Conservation (phyloP, 2,888 invertebrate genomes). For the Cabera pusaria region DNA sequence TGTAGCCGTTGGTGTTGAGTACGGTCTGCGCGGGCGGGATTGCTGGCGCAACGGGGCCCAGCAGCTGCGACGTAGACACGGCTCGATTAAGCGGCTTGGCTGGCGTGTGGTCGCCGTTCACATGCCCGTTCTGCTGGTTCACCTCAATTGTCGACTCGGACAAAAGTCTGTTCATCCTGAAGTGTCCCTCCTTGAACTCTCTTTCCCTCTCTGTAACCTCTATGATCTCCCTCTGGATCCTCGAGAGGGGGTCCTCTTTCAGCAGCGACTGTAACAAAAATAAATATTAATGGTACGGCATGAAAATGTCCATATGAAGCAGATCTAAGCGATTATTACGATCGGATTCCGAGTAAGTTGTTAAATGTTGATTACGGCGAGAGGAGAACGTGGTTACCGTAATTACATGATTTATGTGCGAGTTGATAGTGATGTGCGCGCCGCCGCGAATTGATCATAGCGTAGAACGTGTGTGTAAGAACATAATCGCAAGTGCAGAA, state of each 20-base stretch:
- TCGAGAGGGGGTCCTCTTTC: conserved; percentile 88
- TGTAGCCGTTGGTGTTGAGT: conserved; percentile 75
- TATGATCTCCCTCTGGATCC: conserved; percentile 95
- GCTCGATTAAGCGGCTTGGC: conserved; percentile 64
- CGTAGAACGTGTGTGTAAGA: conserved; percentile 1
- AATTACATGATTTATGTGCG: conserved; percentile 4
- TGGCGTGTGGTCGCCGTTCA: conserved; percentile 61
- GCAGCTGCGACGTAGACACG: conserved; percentile 72
- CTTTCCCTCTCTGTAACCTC: conserved; percentile 93
- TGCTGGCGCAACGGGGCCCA: conserved; percentile 64
- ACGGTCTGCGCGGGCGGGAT: conserved; percentile 60
- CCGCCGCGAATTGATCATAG: neutral
- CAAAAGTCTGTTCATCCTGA: conserved; percentile 68
- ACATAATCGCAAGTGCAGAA: conserved; percentile 16
- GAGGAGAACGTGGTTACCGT: conserved; percentile 1
- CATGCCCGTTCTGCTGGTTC: conserved; percentile 71
- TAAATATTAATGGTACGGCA: no score
- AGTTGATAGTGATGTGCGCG: conserved; percentile 6
- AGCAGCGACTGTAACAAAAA: conserved; percentile 74
- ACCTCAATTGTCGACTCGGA: conserved; percentile 77
- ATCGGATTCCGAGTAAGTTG: neutral
- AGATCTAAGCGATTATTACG: conserved; percentile 1
- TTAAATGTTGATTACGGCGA: conserved; percentile 2
- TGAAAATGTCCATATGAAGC: no score
- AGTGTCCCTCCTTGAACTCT: conserved; percentile 87